Evolutionary conservation across 2,888 invertebrate genomes (phyloP), one percentile per base, ranked within the genome.

Genomic region (Seira sanloemensis): DNA sequence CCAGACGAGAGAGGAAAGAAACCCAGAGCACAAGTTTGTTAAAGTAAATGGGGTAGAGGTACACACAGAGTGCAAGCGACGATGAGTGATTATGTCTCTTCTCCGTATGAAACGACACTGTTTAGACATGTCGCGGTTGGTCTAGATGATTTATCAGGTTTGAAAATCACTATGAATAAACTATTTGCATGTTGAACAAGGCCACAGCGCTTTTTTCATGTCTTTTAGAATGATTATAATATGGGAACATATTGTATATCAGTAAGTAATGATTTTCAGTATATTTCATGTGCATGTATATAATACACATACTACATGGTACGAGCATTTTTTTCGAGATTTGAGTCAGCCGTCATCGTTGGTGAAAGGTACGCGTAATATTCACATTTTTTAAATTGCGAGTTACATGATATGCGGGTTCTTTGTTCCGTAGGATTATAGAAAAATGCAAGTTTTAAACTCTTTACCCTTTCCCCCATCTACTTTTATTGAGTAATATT

Each of bases 81-180:
- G 83, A 79, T 83, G 86, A 83, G 83, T 83, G 73, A 83, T 78
- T 83, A 83, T 78, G 78, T 83, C 83, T 78, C 77, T 69, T 37
- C 21, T 69, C 58, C 66, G 37, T 73, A 78, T 71, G 72, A 83
- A 37, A 65, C 78, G 83, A 83, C 76, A 79, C 74, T 86, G 86
- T 86, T 86, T 86, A 86, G 86, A 86, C 86, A 86, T 84, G 83
- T 79, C 83, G 86, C 80, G 86, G 86, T 86, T 83, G 86, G 71
- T 86, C 79, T 71, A 23, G 82, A 82, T 82, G 77, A 82, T 82
- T 82, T 82, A 82, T 82, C 82, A 77, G 77, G 77, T 82, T 82
- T 76, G 77, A 82, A 37, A 82, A 82, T 77, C 82, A 77, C 75
- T 77, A 82, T 76, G 76, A 75, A 71, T 81, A 71, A 76, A 81